These are phyloP conservation scores for Pachypanchax playfairii DNA, from an alignment of 2,113 vertebrate species.

Conservation along the genomic window DNA sequence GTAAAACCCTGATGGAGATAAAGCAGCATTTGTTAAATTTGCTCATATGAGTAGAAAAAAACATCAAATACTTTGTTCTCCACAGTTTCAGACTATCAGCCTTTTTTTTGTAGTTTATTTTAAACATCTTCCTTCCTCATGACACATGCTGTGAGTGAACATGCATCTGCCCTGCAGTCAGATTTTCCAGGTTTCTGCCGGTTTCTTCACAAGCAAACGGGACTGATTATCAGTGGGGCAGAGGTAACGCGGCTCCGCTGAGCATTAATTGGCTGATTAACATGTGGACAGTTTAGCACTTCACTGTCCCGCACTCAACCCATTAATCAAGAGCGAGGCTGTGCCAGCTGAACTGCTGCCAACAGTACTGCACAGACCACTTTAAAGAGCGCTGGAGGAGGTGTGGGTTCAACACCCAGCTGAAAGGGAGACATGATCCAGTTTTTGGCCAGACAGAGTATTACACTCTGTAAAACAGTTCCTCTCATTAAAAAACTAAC, in stretches of 20 bases:
- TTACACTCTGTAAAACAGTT: constrained; percentile 28
- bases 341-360: constrained; percentile 76
- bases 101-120: not conserved
- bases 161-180: constrained; percentile 15
- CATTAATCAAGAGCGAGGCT: constrained; percentile 67
- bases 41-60: constrained; percentile 27
- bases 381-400: constrained; percentile 39
- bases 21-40: constrained; percentile 41
- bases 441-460: constrained; percentile 43
- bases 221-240: constrained; percentile 62
- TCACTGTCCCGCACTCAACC: constrained; percentile 68
- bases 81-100: not conserved
- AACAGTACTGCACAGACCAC: constrained; percentile 55
- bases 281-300: constrained; percentile 78
- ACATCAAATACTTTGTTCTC: not conserved
- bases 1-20: constrained; percentile 52
- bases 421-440: constrained; percentile 51
- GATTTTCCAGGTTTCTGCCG: constrained; percentile 31
- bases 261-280: constrained; percentile 81
- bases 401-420: constrained; percentile 30
- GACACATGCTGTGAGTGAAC: not conserved
- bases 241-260: constrained; percentile 61
- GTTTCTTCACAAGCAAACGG: constrained; percentile 41
- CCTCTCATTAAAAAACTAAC: constrained; percentile 1
- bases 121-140: not conserved